Evolutionary conservation across 2,113 vertebrate species (phyloP), one percentile per base, ranked within the genome.

Genomic region (Cinclus cinclus): DNA sequence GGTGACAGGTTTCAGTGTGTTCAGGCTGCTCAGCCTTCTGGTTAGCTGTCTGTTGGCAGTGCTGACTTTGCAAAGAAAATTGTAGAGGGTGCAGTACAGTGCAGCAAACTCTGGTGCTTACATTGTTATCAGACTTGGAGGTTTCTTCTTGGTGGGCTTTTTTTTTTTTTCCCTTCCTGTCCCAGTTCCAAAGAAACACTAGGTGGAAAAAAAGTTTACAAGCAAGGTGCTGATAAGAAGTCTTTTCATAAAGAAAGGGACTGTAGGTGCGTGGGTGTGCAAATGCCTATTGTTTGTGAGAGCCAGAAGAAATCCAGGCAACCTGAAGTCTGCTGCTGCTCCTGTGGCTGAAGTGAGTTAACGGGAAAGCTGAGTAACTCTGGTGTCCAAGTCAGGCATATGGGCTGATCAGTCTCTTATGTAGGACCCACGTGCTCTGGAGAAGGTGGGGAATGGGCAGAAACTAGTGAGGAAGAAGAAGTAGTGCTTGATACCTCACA

Each of bases 391-490:
- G 20, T 81, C 64, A 86, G 67, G 18, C 0, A 1, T 22, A 18
- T 25, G 41, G 15, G 15, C 35, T 85, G 33, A 80, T 23, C 14
- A 15, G 2, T 53, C 27, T 80, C 42, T 77, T 49, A 21, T 1
- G 5, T 44, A 33, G 19, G 22, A 41, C 14, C 5, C 23, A 10
- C 0, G 0, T 58, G 7, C 14, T 44, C 17, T 77, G 39, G 53
- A 73, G 37, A 21, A 41, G 30, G 13, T 35, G 22, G 20, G 27
- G 11, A 93, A 52, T 37, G 37, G 31, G 49, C 44, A 73, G 50
- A 58, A 77, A 52, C 18, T 20, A 41, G 33, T 13, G 24, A 83
- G 60, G 19, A 30, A 63, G 63, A 81, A 8, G 31, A 88, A 62
- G 19, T 1, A 71, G 25, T 30, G 31, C 10, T 20, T 46, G 33